Percentiles rank a stretch among this genome's conserved stretches.
These are phyloP conservation scores for Drosophila auraria DNA, from an alignment of 1,140 invertebrate species.

Conservation along the genomic window DNA sequence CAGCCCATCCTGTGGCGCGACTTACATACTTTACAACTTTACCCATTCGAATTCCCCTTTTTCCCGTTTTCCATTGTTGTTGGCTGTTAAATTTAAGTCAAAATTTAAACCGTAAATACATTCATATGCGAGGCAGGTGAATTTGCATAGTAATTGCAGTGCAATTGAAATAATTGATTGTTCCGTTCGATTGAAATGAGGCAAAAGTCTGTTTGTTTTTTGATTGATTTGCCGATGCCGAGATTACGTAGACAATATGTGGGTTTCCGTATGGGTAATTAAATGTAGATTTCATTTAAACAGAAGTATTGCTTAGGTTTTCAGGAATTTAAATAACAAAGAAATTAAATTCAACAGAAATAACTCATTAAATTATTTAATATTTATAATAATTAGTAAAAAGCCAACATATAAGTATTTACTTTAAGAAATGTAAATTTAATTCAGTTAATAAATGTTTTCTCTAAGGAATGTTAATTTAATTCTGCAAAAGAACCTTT, in stretches of 20 bases:
- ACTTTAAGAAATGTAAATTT: too few species aligned
- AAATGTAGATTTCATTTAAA: neutral
- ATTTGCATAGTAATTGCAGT: slow-evolving; percentile 53
- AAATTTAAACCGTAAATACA: slow-evolving; percentile 29
- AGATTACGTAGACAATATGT: slow-evolving; percentile 11
- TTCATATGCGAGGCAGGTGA: slow-evolving; percentile 10
- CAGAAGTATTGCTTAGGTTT: neutral
- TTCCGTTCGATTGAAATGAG: slow-evolving; percentile 23
- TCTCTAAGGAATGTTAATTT: neutral
- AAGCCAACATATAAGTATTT: too few species aligned
- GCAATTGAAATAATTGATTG: slow-evolving; percentile 39
- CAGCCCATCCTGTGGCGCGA: neutral
- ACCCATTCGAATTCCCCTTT: slow-evolving; percentile 6
- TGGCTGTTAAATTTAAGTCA: slow-evolving; percentile 31
- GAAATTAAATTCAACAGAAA: neutral
- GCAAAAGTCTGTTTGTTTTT: slow-evolving; percentile 28
- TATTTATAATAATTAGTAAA: too few species aligned
- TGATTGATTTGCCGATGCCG: slow-evolving; percentile 38
- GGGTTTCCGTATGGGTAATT: slow-evolving; percentile 5
- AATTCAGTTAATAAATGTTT: too few species aligned
- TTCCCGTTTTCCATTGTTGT: neutral
- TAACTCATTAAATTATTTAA: too few species aligned
- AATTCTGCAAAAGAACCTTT: neutral
- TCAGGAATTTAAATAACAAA: neutral
- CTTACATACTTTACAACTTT: slow-evolving; percentile 19